phyloP scores from a whole-genome alignment of 2,113 vertebrate genomes.

The Thinocorus orbignyianus region DNA sequence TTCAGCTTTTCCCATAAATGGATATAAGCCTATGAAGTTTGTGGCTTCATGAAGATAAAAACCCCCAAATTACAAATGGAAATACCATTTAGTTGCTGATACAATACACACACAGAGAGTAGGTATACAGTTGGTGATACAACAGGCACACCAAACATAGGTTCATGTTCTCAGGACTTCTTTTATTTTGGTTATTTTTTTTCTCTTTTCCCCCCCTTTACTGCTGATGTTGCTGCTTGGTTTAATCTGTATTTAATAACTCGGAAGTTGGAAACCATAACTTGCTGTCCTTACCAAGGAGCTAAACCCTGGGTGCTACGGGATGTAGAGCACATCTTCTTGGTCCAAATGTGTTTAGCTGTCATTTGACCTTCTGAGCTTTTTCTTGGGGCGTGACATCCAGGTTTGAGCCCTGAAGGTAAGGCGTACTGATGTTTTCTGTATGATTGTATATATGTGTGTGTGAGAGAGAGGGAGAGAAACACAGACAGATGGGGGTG shows the following conservation, averaged over 20 bases:
- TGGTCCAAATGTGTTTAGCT: neutral
- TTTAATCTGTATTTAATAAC: neutral
- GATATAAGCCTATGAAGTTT: neutral
- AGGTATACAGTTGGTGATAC: too few species aligned
- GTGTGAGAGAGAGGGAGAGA: neutral
- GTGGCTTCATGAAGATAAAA: neutral
- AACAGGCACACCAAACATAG: neutral
- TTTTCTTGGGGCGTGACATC: neutral
- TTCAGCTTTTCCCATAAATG: neutral
- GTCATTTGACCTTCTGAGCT: neutral
- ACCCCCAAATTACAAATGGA: neutral
- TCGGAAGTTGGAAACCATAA: neutral
- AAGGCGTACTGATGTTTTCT: neutral
- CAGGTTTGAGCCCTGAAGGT: neutral
- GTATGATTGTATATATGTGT: fast-evolving
- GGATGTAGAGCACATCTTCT: fast-evolving
- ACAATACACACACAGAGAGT: too few species aligned
- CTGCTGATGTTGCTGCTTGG: neutral
- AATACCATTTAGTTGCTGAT: neutral
- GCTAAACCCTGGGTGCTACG: neutral
- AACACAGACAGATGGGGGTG: neutral
- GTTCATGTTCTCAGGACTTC: neutral
- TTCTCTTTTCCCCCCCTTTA: neutral
- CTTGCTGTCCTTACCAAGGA: neutral
- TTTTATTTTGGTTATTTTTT: neutral